Evolutionary conservation across 2,888 invertebrate species (phyloP).

Genomic region (Metopia argyrocephala): DNA sequence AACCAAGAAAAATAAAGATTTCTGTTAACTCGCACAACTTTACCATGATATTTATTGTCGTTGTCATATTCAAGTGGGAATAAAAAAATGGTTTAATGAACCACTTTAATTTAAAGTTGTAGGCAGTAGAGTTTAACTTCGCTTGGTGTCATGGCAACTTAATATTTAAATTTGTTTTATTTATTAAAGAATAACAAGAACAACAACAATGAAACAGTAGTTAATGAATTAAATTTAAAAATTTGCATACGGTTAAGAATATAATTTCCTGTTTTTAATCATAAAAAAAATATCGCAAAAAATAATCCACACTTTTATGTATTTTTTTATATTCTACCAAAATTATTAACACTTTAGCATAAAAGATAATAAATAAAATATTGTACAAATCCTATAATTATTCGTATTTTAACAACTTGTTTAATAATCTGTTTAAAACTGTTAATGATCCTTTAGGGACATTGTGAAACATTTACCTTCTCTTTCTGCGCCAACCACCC

Average conservation of each 20-base stretch:
- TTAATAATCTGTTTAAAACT: constrained; percentile 31
- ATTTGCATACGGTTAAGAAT: constrained; percentile 32
- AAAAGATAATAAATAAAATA: neutral
- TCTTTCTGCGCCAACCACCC: constrained; percentile 1
- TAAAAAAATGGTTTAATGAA: constrained; percentile 50
- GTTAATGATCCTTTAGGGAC: constrained; percentile 52
- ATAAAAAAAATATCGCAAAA: neutral
- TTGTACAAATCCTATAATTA: constrained; percentile 22
- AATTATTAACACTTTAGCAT: constrained; percentile 38
- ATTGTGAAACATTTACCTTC: neutral
- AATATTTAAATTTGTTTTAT: constrained; percentile 27
- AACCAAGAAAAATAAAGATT: constrained; percentile 5
- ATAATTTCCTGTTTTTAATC: constrained; percentile 23
- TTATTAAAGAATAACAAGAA: neutral
- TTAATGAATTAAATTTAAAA: constrained; percentile 28
- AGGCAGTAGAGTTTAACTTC: constrained; percentile 39
- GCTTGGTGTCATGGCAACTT: constrained; percentile 49
- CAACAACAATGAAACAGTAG: constrained; percentile 30
- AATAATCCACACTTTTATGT: neutral
- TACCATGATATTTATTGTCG: neutral
- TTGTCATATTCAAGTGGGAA: neutral
- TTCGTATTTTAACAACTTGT: constrained; percentile 51
- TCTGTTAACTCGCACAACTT: neutral
- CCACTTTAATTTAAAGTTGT: constrained; percentile 49
- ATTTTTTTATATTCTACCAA: neutral